phyloP scores from a whole-genome alignment of 53 echinoderm and acorn worm genomes.

The Stichopus horrens region DNA sequence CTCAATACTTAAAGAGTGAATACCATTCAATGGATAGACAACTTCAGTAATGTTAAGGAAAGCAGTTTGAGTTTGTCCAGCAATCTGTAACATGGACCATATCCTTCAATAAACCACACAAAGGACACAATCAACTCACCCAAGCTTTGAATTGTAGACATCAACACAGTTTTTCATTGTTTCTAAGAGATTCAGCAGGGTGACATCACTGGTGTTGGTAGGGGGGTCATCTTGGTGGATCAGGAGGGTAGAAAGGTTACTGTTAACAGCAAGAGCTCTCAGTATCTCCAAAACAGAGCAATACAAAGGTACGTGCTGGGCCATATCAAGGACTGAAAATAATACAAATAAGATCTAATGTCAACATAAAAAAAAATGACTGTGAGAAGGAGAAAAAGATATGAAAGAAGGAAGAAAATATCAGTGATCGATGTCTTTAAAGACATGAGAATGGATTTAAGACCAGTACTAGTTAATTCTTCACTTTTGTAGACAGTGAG shows the following conservation, averaged over 20 bases:
- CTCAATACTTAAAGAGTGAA: neutral
- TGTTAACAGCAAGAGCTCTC: constrained; percentile 70
- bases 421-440: neutral
- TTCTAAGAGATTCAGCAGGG: constrained; percentile 78
- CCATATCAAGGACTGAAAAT: constrained; percentile 86
- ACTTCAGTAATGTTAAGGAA: neutral
- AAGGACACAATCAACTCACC: constrained; percentile 62
- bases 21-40: neutral
- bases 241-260: constrained; percentile 74
- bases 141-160: constrained; percentile 92
- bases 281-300: constrained; percentile 85
- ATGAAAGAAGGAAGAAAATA: neutral
- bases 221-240: constrained; percentile 75
- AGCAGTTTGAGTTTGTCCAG: neutral
- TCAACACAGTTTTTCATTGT: constrained; percentile 99
- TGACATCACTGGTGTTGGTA: constrained; percentile 55
- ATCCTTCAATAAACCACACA: neutral
- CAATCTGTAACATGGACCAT: neutral
- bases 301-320: constrained; percentile 94
- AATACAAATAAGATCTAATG: neutral
- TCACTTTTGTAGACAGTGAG: too few species aligned
- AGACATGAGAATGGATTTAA: neutral
- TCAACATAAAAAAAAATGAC: neutral
- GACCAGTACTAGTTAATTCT: too few species aligned
- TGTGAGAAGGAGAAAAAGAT: neutral